Conservation (phyloP, 2,888 invertebrate species). For the Theretra japonica region DNA sequence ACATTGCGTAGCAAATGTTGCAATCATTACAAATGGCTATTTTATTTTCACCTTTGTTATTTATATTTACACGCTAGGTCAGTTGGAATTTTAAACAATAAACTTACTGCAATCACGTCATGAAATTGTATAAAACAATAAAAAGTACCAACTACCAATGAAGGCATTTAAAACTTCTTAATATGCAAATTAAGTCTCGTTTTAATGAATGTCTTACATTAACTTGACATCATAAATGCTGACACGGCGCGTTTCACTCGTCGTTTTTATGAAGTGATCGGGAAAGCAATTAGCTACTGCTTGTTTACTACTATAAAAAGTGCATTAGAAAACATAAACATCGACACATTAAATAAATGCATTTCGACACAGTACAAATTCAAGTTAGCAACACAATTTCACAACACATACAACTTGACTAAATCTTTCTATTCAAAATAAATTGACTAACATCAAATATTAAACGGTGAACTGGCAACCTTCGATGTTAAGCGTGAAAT, state of each 20-base stretch:
- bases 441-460: constrained; percentile 15
- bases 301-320: not conserved
- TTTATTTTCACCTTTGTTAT: constrained; percentile 25
- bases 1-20: not conserved
- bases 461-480: constrained; percentile 8
- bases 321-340: not conserved
- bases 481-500: constrained; percentile 11
- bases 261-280: not conserved
- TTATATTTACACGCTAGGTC: constrained; percentile 18
- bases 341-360: not conserved
- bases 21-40: constrained; percentile 7
- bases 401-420: not conserved
- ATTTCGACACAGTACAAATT: constrained; percentile 11
- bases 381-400: constrained; percentile 3
- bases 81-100: not conserved
- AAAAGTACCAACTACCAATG: not conserved
- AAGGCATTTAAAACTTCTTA: not conserved
- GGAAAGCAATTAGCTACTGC: not conserved
- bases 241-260: constrained; percentile 5
- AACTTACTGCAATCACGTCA: not conserved
- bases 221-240: not conserved
- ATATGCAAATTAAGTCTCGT: not conserved
- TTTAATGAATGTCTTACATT: constrained; percentile 5
- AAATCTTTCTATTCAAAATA: not conserved
- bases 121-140: not conserved